Base-by-base conservation (phyloP, 2,888 invertebrate species). In the Rhagium mordax region DNA sequence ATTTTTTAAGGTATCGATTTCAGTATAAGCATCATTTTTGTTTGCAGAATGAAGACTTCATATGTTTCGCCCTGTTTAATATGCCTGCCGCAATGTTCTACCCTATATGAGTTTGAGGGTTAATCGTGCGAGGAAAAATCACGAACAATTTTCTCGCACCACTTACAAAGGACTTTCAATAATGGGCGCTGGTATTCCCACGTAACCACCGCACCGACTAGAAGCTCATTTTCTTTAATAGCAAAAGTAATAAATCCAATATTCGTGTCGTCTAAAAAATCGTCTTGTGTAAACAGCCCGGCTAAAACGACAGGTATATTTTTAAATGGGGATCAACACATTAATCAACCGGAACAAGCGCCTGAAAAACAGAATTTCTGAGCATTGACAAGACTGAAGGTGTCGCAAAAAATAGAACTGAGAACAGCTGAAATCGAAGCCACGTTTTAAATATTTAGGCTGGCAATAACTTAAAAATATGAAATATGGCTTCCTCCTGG, bases 401-500 rank as follows among this genome's bases (percentile, higher is more conserved):
- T 48, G 21, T 62, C 20, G 48, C 47, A 62, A 62, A 47, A 62
- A 48, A 64, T 49, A 55, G 24, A 55, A 55, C 21, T 55, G 51
- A 20, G 64, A 64, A 49, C 64, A 21, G 65, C 13, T 61, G 49
- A 59, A 24, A 21, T 61, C 53, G 67, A 51, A 48, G 53, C 70
- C 72, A 41, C 51, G 55, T 61, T 75, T 74, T 70, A 72, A 72
- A 72, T 75, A 55, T 68, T 55, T 68, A 49, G 64, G 29, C 65
- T 53, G 33, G 65, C 68, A 65, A 68, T 73, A 71, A 72, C 10
- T 20, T 65, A 71, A 53, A 71, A 67, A 74, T 60, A 70, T 75
- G 72, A 75, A 72, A 59, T 74, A 72, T 74, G 74, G 60, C 64
- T 75, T 70, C 74, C 71, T 75, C 48, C 57, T 57, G 33, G 24